phyloP scores from a whole-genome alignment of 2,797 vertebrate genomes.

The Danio jaintianensis region DNA sequence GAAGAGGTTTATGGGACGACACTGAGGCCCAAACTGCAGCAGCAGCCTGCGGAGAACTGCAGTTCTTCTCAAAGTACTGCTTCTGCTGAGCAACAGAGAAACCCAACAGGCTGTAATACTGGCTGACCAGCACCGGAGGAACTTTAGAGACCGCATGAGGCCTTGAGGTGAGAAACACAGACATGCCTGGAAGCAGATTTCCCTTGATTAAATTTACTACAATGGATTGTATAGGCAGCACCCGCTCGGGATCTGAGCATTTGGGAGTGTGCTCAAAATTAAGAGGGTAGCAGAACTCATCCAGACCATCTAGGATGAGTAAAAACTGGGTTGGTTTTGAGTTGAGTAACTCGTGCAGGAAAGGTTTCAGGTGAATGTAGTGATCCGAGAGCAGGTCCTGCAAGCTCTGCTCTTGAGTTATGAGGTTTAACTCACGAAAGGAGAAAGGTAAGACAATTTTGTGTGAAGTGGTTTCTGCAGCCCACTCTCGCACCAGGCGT shows the following conservation, averaged over 20 bases:
- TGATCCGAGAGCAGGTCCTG: slow-evolving; percentile 60
- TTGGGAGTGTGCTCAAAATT: slow-evolving; percentile 65
- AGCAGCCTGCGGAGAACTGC: slow-evolving; percentile 45
- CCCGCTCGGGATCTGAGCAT: slow-evolving; percentile 64
- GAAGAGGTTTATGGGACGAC: slow-evolving; percentile 61
- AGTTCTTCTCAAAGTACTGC: slow-evolving; percentile 62
- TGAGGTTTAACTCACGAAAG: slow-evolving; percentile 66
- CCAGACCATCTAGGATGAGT: slow-evolving; percentile 65
- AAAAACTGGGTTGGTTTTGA: slow-evolving; percentile 56
- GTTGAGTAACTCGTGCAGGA: slow-evolving; percentile 54
- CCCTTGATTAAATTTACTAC: slow-evolving; percentile 67
- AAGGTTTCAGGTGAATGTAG: slow-evolving; percentile 64
- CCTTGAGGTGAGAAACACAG: slow-evolving; percentile 65
- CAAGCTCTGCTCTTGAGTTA: slow-evolving; percentile 59
- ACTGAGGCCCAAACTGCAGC: slow-evolving; percentile 59
- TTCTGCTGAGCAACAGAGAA: slow-evolving; percentile 64
- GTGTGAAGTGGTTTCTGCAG: slow-evolving; percentile 27
- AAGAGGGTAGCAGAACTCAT: slow-evolving; percentile 65
- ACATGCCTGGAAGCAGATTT: slow-evolving; percentile 61
- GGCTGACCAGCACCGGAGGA: slow-evolving; percentile 57
- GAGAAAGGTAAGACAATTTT: slow-evolving; percentile 64
- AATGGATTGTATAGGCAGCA: slow-evolving; percentile 54
- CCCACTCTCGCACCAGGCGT: slow-evolving; percentile 62
- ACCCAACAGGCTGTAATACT: slow-evolving; percentile 63
- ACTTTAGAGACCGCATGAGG: slow-evolving; percentile 65